Percentiles rank a stretch among this genome's conserved stretches.
These are phyloP conservation scores for Wasmannia auropunctata DNA, from an alignment of 1,140 invertebrate species.

Conservation along the genomic window DNA sequence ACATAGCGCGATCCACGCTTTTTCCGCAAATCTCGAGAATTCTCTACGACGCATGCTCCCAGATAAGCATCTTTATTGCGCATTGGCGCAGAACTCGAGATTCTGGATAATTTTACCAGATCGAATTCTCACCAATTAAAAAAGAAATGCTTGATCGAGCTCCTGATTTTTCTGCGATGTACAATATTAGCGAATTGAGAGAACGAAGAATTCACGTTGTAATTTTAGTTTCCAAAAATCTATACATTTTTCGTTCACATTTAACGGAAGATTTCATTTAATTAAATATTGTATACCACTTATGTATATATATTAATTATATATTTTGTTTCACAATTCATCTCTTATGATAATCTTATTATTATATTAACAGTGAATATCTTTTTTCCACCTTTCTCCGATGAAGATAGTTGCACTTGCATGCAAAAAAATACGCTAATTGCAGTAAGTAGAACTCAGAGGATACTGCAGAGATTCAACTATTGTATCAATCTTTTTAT, in stretches of 20 bases:
- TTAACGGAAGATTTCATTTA: neutral
- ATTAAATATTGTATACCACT: neutral
- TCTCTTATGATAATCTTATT: neutral
- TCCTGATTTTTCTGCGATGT: neutral
- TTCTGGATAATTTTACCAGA: neutral
- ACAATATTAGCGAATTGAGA: neutral
- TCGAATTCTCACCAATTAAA: neutral
- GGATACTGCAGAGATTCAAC: neutral
- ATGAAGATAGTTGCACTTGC: neutral
- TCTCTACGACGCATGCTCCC: neutral
- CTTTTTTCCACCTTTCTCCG: neutral
- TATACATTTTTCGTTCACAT: neutral
- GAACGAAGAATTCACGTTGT: neutral
- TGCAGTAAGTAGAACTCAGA: too few relatives aligned
- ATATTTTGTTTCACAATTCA: too few relatives aligned
- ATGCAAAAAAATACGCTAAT: neutral
- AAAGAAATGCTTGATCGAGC: neutral
- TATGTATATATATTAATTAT: neutral
- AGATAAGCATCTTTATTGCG: constrained; percentile 50
- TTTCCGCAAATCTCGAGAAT: constrained; percentile 36
- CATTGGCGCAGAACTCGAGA: constrained; percentile 29
- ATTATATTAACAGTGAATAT: neutral
- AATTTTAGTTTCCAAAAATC: neutral
- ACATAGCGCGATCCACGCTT: neutral
- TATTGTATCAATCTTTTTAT: neutral